Evolutionary conservation across 2,113 vertebrate genomes (phyloP).

Genomic region (Laticauda laticaudata): DNA sequence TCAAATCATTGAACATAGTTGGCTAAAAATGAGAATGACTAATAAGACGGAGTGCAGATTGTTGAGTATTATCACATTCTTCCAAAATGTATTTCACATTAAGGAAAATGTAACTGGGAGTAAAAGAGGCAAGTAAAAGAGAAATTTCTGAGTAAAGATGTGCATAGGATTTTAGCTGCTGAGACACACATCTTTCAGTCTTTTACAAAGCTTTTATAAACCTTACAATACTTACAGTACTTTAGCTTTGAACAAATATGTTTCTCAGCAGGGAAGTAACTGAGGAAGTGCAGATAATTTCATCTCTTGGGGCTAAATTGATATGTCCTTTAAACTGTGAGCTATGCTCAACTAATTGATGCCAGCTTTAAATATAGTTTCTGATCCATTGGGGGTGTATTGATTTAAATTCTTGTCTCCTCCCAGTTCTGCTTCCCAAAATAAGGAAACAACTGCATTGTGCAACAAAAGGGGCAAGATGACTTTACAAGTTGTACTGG

Average conservation of each 20-base stretch:
- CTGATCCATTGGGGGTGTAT: constrained; percentile 54
- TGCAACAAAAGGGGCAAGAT: constrained; percentile 56
- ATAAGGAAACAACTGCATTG: constrained; percentile 51
- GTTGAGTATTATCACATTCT: not conserved
- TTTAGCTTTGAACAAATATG: constrained; percentile 31
- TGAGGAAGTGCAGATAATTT: constrained; percentile 47
- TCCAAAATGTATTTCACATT: not conserved
- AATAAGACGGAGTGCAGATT: not conserved
- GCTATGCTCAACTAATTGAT: constrained; percentile 61
- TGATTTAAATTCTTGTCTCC: constrained; percentile 61
- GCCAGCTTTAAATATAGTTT: constrained; percentile 54
- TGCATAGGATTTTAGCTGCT: not conserved
- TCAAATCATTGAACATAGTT: not conserved
- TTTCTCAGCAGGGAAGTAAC: constrained; percentile 49
- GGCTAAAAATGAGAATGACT: not conserved
- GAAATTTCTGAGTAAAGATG: not conserved
- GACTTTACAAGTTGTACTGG: constrained; percentile 47
- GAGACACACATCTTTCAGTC: not conserved
- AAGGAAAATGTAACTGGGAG: not conserved
- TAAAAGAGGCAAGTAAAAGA: not conserved
- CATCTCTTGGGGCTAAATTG: constrained; percentile 53
- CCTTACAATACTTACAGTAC: constrained; percentile 8
- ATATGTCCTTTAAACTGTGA: constrained; percentile 45
- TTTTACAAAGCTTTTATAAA: not conserved
- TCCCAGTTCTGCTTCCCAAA: constrained; percentile 39